Evolutionary conservation across 2,888 invertebrate genomes (phyloP).

Genomic region (Spilosoma lubricipeda): DNA sequence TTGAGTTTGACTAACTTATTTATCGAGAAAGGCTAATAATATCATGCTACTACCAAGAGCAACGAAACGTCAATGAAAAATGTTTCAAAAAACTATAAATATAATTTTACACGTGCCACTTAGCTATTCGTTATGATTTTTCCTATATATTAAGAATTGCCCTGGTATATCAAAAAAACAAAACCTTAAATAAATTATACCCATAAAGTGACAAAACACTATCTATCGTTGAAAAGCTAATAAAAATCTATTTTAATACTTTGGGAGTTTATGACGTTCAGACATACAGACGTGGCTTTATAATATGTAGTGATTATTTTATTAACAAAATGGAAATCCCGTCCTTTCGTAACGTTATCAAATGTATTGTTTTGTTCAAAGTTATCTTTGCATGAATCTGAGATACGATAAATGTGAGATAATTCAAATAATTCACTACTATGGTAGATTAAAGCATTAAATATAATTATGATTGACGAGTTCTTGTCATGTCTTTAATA

Average conservation of each 20-base stretch:
- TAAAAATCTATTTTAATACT: background rate
- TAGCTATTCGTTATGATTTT: no score
- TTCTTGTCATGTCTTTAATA: background rate
- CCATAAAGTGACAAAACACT: background rate
- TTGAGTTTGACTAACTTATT: no score
- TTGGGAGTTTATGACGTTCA: background rate
- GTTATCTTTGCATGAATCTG: constrained; percentile 3
- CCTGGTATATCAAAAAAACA: background rate
- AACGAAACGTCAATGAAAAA: background rate
- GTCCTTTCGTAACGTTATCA: background rate
- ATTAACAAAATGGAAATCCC: background rate
- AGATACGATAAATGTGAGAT: background rate
- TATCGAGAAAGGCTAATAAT: no score
- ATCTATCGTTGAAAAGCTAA: background rate
- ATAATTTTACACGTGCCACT: no score
- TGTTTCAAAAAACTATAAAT: no score
- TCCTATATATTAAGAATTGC: background rate
- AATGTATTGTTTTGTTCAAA: constrained; percentile 6
- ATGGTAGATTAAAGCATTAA: background rate
- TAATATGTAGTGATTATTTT: background rate
- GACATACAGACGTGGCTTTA: background rate
- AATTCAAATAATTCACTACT: background rate
- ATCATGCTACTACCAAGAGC: background rate
- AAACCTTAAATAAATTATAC: background rate
- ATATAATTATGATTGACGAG: constrained; percentile 2